Percentiles rank a stretch among this genome's conserved stretches.
Evolutionary conservation across 2,888 invertebrate genomes (phyloP).

Genomic region (Idaea aversata): DNA sequence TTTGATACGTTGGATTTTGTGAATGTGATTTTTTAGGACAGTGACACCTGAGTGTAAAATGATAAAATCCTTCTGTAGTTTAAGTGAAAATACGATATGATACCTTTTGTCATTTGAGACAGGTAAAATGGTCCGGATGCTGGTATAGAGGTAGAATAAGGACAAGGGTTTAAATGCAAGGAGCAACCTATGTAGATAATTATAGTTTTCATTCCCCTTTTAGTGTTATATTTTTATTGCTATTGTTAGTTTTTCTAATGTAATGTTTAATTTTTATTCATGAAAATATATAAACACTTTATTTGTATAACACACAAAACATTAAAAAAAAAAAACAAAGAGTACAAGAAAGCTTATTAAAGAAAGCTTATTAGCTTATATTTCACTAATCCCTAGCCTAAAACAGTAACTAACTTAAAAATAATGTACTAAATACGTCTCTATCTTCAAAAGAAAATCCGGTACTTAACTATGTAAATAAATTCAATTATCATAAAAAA

Average conservation of each 20-base stretch:
- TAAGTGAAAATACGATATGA: constrained; percentile 57
- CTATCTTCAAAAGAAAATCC: not conserved
- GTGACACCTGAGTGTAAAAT: constrained; percentile 74
- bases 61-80: constrained; percentile 54
- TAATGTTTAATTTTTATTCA: not conserved
- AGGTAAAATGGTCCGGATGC: constrained; percentile 46
- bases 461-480: not conserved
- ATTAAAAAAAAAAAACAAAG: no score
- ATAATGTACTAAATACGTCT: not conserved
- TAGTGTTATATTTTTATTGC: not conserved
- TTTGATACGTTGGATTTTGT: constrained; percentile 71
- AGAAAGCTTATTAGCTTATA: no score
- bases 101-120: constrained; percentile 44
- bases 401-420: not conserved
- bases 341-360: no score
- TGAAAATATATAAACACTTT: not conserved
- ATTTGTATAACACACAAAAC: no score
- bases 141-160: not conserved
- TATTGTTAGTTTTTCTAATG: no score
- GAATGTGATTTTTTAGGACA: constrained; percentile 55
- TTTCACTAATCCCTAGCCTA: not conserved
- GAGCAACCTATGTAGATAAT: not conserved
- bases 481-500: not conserved
- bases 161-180: not conserved
- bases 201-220: not conserved